phyloP scores from a whole-genome alignment of 2,888 invertebrate species.

The Xestia sexstrigata region DNA sequence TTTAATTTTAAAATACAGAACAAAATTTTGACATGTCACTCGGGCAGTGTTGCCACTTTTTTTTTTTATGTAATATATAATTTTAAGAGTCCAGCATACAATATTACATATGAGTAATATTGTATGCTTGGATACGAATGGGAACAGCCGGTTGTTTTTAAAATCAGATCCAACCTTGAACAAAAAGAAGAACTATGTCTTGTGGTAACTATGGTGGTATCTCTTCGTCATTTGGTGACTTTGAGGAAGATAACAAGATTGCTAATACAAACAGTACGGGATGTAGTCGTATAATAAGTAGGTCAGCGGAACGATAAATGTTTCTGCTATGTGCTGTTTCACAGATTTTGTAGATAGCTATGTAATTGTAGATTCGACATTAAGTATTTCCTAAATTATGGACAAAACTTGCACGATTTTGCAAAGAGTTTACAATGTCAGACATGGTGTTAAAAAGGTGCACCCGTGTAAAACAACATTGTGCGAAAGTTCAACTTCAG shows the following conservation, averaged over 20 bases:
- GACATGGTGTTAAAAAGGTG: neutral
- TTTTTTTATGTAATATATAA: too few species aligned
- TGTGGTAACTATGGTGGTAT: neutral
- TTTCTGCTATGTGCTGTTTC: neutral
- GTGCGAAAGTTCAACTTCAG: slow-evolving; percentile 9
- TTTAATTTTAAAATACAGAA: too few species aligned
- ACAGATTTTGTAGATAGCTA: neutral
- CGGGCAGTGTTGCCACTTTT: too few species aligned
- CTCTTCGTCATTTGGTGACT: neutral
- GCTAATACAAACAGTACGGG: neutral
- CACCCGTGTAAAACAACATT: neutral
- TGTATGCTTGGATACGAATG: neutral
- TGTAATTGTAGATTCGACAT: neutral
- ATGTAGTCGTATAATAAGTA: neutral
- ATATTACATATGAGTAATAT: too few species aligned
- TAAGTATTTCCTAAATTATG: neutral
- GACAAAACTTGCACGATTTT: neutral
- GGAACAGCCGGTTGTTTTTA: neutral
- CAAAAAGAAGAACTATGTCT: neutral
- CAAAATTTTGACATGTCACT: too few species aligned
- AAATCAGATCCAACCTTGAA: neutral
- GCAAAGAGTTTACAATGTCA: neutral
- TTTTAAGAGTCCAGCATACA: neutral
- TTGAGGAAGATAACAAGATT: slow-evolving; percentile 5
- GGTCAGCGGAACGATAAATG: slow-evolving; percentile 10